These are phyloP conservation scores for Metallyticus violacea DNA, from an alignment of 2,888 invertebrate species.

Conservation along the genomic window DNA sequence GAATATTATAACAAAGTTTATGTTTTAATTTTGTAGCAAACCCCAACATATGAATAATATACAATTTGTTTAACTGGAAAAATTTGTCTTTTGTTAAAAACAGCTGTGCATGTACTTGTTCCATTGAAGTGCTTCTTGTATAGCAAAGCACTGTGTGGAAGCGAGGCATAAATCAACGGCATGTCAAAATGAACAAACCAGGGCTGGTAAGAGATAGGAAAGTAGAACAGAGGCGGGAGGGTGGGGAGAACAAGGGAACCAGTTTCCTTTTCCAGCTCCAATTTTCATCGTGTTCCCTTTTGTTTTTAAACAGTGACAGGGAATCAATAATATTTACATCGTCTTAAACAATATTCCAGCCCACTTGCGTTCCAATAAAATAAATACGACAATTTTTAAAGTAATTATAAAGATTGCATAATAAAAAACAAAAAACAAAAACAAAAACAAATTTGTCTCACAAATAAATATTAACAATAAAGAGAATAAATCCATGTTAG, in stretches of 20 bases:
- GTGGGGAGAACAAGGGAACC: too few relatives aligned
- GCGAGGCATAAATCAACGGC: background rate
- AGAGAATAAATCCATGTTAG: too few relatives aligned
- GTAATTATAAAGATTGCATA: background rate
- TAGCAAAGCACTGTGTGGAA: conserved; percentile 13
- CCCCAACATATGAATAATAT: background rate
- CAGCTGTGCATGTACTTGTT: background rate
- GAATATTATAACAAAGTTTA: background rate
- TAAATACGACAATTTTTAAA: background rate
- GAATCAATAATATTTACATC: background rate
- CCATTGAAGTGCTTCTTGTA: background rate
- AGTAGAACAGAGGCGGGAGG: too few relatives aligned
- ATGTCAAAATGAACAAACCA: conserved; percentile 1
- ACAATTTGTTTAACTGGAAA: background rate
- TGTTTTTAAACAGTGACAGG: background rate
- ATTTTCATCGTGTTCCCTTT: background rate
- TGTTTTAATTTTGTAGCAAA: background rate
- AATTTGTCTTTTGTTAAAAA: background rate
- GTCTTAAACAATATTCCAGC: background rate
- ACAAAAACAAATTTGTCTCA: background rate
- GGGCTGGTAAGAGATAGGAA: background rate
- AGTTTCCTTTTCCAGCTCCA: conserved; percentile 3
- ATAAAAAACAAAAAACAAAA: background rate
- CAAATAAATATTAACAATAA: too few relatives aligned
- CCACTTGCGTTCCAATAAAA: too few relatives aligned